Conservation (phyloP, 1,140 invertebrate species). For the Papilio machaon region DNA sequence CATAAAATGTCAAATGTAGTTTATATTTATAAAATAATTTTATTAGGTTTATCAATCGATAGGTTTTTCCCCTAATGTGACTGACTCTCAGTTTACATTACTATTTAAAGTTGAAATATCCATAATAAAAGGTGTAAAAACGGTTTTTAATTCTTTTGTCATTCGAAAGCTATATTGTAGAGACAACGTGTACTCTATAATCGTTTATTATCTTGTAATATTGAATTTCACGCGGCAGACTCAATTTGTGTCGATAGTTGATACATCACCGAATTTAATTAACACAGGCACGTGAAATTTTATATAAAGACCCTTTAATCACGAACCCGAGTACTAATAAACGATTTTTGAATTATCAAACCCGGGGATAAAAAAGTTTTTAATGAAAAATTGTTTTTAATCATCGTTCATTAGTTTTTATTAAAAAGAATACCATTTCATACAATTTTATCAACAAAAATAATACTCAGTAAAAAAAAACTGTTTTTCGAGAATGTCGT, state of each 20-base stretch:
- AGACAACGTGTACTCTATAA: neutral
- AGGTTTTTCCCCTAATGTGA: neutral
- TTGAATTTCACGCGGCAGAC: neutral
- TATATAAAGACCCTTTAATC: neutral
- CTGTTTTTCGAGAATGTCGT: neutral
- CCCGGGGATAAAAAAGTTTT: neutral
- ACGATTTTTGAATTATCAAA: neutral
- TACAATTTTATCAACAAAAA: constrained; percentile 19
- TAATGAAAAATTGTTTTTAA: neutral
- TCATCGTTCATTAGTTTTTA: constrained; percentile 20
- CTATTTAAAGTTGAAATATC: no score
- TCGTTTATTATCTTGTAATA: neutral
- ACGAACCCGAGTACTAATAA: neutral
- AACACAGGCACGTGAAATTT: neutral
- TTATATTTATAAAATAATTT: neutral
- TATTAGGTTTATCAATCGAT: neutral
- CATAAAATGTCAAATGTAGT: neutral
- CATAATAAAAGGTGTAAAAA: no score
- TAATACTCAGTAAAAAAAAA: neutral
- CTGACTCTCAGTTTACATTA: no score
- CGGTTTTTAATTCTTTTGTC: neutral
- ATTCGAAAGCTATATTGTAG: neutral
- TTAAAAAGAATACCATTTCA: constrained; percentile 17
- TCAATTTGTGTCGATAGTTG: constrained; percentile 2
- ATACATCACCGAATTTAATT: neutral